Percentiles rank a stretch among this genome's conserved stretches.
Conservation (phyloP, 23 tunicate genomes). For the Clavelina lepadiformis region DNA sequence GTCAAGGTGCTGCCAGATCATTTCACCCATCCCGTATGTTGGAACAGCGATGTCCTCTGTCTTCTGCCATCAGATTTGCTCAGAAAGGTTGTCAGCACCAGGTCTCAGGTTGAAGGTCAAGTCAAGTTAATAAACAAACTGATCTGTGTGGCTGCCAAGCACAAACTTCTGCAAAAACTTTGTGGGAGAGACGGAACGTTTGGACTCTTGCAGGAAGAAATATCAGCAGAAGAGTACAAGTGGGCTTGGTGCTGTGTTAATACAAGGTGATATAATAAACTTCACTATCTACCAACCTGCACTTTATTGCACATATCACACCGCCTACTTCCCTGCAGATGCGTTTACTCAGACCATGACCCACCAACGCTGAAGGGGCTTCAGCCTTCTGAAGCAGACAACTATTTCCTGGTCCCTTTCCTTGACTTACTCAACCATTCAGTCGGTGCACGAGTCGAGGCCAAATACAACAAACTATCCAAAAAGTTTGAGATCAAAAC, state of each 20-base stretch:
- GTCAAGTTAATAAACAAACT: constrained; percentile 17
- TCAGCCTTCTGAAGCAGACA: constrained; percentile 22
- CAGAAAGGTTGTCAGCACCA: not conserved
- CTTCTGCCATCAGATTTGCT: constrained; percentile 15
- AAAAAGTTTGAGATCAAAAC: constrained; percentile 45
- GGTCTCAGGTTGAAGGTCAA: constrained; percentile 5
- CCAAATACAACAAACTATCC: constrained; percentile 25
- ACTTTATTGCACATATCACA: not conserved
- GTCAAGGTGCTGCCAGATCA: constrained; percentile 23
- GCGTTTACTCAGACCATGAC: constrained; percentile 55
- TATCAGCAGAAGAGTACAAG: constrained; percentile 34
- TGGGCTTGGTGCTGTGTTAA: constrained; percentile 95
- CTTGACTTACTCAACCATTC: constrained; percentile 76
- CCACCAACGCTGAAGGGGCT: not conserved
- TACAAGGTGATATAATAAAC: constrained; percentile 42
- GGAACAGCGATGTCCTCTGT: constrained; percentile 11
- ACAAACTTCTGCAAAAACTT: not conserved
- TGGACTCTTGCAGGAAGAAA: too few relatives aligned
- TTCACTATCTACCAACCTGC: not conserved
- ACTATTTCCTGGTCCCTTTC: constrained; percentile 67
- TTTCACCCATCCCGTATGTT: constrained; percentile 53
- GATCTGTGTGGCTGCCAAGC: not conserved
- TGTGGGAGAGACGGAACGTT: too few relatives aligned
- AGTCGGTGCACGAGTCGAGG: constrained; percentile 34
- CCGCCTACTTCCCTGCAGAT: constrained; percentile 10